phyloP scores from a whole-genome alignment of 2,888 invertebrate genomes.

The Furcula furcula region DNA sequence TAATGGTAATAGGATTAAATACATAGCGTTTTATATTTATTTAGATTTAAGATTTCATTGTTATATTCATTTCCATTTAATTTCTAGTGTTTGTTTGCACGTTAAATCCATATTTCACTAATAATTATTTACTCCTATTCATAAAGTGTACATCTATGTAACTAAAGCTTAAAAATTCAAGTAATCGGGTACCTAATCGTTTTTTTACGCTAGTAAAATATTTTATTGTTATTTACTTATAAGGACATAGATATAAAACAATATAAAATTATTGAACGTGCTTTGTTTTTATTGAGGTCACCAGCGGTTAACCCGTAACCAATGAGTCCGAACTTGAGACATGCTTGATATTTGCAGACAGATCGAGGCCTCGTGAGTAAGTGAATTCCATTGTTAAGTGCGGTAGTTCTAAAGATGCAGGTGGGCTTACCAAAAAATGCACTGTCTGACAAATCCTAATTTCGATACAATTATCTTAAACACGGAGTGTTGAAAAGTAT shows the following conservation, averaged over 20 bases:
- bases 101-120: constrained; percentile 15
- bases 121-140: constrained; percentile 10
- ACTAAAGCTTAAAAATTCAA: constrained; percentile 27
- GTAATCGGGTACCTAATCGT: constrained; percentile 31
- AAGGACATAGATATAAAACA: constrained; percentile 48
- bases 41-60: constrained; percentile 39
- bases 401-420: no score
- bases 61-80: constrained; percentile 7
- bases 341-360: no score
- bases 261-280: constrained; percentile 39
- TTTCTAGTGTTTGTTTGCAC: constrained; percentile 3
- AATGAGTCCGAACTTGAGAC: no score
- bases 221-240: constrained; percentile 67
- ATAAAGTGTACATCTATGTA: constrained; percentile 18
- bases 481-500: no score
- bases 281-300: neutral
- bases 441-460: no score
- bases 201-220: constrained; percentile 35
- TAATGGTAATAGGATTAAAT: constrained; percentile 28
- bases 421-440: no score
- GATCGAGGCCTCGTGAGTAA: no score
- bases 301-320: no score
- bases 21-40: constrained; percentile 42
- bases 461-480: no score
- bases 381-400: no score